Percentiles rank a stretch among this genome's conserved stretches.
These are phyloP conservation scores for Chymomyza caudatula DNA, from an alignment of 2,888 invertebrate genomes.

Conservation along the genomic window DNA sequence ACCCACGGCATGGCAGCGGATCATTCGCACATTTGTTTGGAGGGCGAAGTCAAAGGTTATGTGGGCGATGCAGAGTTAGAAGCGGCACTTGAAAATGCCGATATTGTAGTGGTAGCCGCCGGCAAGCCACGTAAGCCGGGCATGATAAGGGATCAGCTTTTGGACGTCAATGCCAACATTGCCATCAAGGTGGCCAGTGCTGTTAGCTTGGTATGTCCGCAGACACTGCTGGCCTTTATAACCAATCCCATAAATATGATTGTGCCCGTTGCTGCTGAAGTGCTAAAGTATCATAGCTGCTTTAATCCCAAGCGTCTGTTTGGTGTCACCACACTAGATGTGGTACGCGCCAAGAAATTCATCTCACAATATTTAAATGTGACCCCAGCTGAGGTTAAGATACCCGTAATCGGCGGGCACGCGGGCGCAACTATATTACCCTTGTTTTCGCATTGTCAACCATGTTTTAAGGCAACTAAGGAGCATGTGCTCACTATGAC, in stretches of 20 bases:
- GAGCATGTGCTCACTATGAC: slow-evolving; percentile 89
- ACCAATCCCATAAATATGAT: slow-evolving; percentile 98
- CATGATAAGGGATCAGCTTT: slow-evolving; percentile 96
- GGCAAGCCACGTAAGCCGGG: slow-evolving; percentile 98
- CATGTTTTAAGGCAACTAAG: slow-evolving; percentile 85
- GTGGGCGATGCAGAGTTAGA: no score
- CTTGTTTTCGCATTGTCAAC: slow-evolving; percentile 91
- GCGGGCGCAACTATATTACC: slow-evolving; percentile 98
- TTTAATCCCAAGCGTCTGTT: slow-evolving; percentile 94
- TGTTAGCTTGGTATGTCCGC: slow-evolving; percentile 88
- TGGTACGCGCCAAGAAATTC: slow-evolving; percentile 94
- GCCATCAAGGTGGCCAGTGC: slow-evolving; percentile 89
- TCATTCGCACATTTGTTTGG: slow-evolving; percentile 96
- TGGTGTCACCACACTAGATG: slow-evolving; percentile 96
- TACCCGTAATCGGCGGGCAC: slow-evolving; percentile 98
- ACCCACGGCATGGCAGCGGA: slow-evolving; percentile 97
- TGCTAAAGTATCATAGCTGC: slow-evolving; percentile 85
- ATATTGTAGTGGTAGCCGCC: slow-evolving; percentile 95
- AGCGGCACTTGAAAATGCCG: slow-evolving; percentile 88
- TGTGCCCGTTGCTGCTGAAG: slow-evolving; percentile 95
- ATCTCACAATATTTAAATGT: slow-evolving; percentile 91
- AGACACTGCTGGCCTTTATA: slow-evolving; percentile 94
- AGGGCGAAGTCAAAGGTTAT: no score
- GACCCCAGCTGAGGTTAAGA: slow-evolving; percentile 87
- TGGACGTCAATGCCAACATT: slow-evolving; percentile 96